Percentiles rank a stretch among this genome's conserved stretches.
Conservation (phyloP, 2,797 vertebrate species). For the Columba guinea region DNA sequence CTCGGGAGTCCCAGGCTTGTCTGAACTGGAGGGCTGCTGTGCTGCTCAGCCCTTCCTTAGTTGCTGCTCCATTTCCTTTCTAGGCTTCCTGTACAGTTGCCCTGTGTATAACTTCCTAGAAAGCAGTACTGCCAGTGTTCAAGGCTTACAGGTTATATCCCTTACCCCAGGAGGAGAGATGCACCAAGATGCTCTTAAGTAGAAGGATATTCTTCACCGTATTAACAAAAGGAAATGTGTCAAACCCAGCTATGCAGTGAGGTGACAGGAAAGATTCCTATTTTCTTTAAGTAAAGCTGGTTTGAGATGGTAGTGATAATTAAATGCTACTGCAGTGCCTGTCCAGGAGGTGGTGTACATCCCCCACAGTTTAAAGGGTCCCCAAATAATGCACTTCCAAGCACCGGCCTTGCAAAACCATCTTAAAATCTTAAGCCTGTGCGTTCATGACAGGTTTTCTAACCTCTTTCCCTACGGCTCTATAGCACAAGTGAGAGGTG, state of each 20-base stretch:
- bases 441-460: rapidly evolving
- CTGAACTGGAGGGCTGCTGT: background rate
- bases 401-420: background rate
- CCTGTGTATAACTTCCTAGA: background rate
- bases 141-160: background rate
- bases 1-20: background rate
- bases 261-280: background rate
- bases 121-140: background rate
- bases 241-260: background rate
- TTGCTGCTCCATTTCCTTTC: background rate
- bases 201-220: background rate
- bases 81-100: background rate
- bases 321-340: too few relatives aligned
- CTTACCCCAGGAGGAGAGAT: background rate
- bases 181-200: background rate
- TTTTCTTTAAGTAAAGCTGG: background rate
- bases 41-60: background rate
- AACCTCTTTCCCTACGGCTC: background rate
- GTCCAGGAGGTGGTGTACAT: background rate
- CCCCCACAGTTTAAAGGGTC: background rate
- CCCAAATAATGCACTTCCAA: background rate
- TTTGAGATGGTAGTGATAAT: background rate
- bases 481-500: rapidly evolving
- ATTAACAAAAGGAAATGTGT: background rate
- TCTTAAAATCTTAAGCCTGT: background rate